Evolutionary conservation across 2,113 vertebrate genomes (phyloP).

Genomic region (Syngnathus typhle): DNA sequence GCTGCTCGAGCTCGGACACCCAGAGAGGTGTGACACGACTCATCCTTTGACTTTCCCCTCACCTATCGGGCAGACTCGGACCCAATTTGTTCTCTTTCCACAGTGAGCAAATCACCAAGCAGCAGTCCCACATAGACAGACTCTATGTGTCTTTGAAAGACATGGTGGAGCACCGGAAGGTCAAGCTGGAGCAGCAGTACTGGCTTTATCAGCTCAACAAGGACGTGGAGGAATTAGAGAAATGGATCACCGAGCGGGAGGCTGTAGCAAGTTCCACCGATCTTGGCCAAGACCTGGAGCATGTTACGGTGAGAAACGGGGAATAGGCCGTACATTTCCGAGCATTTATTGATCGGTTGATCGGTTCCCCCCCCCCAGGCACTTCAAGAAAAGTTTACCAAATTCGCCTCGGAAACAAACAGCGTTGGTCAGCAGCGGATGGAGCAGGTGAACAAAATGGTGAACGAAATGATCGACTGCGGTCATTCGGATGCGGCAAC

Average conservation of each 20-base stretch:
- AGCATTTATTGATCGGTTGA: too few relatives aligned
- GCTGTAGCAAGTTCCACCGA: conserved; percentile 88
- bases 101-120: conserved; percentile 81
- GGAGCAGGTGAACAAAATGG: conserved; percentile 79
- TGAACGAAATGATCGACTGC: conserved; percentile 86
- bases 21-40: conserved; percentile 76
- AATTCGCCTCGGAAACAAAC: conserved; percentile 87
- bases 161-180: conserved; percentile 83
- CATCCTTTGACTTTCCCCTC: background rate
- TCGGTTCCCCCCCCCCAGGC: conserved; percentile 59
- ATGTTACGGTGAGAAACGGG: conserved; percentile 78
- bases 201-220: conserved; percentile 88
- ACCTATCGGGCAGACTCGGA: background rate
- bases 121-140: conserved; percentile 88
- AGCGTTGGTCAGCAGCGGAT: conserved; percentile 84
- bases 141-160: conserved; percentile 86
- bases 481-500: conserved; percentile 84
- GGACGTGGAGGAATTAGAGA: conserved; percentile 89
- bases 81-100: background rate
- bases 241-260: conserved; percentile 89
- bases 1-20: conserved; percentile 80
- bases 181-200: conserved; percentile 83
- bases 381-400: conserved; percentile 84
- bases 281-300: conserved; percentile 88
- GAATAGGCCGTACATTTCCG: background rate